Base-by-base conservation (phyloP, 1,140 invertebrate genomes). In the Belonocnema kinseyi region DNA sequence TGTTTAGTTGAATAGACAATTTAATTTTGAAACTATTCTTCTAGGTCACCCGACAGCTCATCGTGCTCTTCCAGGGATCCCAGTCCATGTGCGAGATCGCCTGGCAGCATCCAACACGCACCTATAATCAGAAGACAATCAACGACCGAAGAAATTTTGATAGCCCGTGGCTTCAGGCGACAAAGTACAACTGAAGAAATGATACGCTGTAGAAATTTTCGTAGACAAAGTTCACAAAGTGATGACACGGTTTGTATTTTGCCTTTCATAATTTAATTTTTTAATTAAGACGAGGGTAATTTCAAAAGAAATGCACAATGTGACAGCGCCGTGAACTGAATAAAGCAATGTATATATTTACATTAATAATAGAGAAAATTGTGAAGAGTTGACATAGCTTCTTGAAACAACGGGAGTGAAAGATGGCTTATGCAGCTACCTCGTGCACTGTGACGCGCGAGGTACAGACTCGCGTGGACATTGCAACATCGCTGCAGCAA, bases 171-270 rank as follows among this genome's bases (percentile, higher is more conserved):
- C 46, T 98, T 98, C 89, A 93, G 97, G 1, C 93, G 97, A 50
- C 97, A 98, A 85, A 97, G 96, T 2, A 97, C 97, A 2, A 97
- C 96, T 0, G 97, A 98, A 85, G 97, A 98, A 88, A 97, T 97
- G 95, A 97, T 97, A 61, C 92, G 97, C 7, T 97, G 97, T 87
- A 92, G 97, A 52, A 98, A 98, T 88, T 97, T 97, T 87, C 93
- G 96, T 26, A 92, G 96, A 19, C 95, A 96, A 85, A 96, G 95
- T 85, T 96, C 95, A 1, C 95, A 96, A 83, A 96, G 95, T 85
- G 95, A 96, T 76, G 95, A 96, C 83, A 94, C 94, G 52, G 95
- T 94, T 81, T 92, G 94, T 77, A 76, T 70, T 73, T 11, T 46
- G 40, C 40, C 40, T 66, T 16, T 40, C 6, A 33, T 21, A 26